Evolutionary conservation across 2,113 vertebrate genomes (phyloP).

Genomic region (Sylvietta virens): DNA sequence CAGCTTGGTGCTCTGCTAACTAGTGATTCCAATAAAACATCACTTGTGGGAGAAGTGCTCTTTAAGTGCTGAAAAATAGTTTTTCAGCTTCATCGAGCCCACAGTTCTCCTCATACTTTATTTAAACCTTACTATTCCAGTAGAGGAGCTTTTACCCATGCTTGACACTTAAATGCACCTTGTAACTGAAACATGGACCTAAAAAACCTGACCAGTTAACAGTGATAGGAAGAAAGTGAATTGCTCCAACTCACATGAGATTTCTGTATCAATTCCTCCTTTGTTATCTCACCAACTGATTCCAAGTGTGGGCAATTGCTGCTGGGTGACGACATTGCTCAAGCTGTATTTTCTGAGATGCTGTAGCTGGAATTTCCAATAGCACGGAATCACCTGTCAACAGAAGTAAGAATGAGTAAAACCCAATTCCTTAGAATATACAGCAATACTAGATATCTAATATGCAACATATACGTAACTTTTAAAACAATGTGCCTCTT

Average conservation of each 20-base stretch:
- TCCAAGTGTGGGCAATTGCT: conserved; percentile 91
- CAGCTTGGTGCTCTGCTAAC: background rate
- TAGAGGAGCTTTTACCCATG: background rate
- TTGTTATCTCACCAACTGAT: conserved; percentile 96
- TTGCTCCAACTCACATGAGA: conserved; percentile 85
- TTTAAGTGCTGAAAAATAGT: background rate
- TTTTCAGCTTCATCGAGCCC: background rate
- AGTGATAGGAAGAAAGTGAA: background rate
- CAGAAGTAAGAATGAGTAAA: background rate
- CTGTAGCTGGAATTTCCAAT: background rate
- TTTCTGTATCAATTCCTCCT: conserved; percentile 95
- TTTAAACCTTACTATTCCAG: background rate
- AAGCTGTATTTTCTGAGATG: conserved; percentile 4
- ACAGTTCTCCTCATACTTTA: background rate
- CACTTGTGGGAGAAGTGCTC: background rate
- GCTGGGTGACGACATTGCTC: conserved; percentile 78
- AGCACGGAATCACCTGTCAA: conserved; percentile 18
- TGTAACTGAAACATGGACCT: background rate
- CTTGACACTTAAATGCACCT: background rate
- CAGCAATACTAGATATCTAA: background rate
- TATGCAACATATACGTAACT: background rate
- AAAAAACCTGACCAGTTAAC: background rate
- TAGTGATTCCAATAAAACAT: background rate
- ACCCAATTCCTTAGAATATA: background rate
- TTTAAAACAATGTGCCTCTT: background rate